These are phyloP conservation scores for Desmodus rotundus DNA, from an alignment of 2,113 vertebrate genomes.

Conservation along the genomic window DNA sequence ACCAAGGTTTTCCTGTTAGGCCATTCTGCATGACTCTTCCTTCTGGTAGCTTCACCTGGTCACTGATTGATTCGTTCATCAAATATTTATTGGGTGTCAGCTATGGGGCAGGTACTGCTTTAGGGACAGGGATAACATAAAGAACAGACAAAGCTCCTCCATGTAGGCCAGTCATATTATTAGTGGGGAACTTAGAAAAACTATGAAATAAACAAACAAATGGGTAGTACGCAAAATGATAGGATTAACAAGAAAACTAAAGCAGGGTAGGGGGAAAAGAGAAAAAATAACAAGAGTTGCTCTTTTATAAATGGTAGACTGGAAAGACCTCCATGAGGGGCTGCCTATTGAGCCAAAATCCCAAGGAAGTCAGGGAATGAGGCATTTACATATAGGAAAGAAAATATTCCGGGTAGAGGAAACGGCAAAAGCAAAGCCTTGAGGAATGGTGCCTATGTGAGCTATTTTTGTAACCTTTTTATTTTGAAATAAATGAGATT, in stretches of 20 bases:
- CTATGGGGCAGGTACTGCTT: background rate
- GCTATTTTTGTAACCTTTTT: background rate
- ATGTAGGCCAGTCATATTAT: background rate
- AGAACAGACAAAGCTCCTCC: background rate
- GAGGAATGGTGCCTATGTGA: background rate
- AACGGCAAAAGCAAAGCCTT: background rate
- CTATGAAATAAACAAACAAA: background rate
- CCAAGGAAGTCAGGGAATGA: background rate
- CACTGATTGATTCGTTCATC: background rate
- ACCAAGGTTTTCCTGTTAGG: background rate
- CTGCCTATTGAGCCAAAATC: background rate
- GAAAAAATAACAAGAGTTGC: background rate
- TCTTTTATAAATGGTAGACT: background rate
- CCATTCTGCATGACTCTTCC: background rate
- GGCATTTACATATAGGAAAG: background rate
- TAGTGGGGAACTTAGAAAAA: background rate
- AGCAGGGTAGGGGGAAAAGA: background rate
- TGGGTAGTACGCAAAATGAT: background rate
- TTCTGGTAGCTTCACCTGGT: background rate
- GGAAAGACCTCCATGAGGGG: background rate
- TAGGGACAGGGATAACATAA: background rate
- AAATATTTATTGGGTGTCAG: background rate
- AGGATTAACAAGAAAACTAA: background rate
- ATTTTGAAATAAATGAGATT: background rate
- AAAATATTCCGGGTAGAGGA: background rate